These are phyloP conservation scores for Danio albolineatus DNA, from an alignment of 2,797 vertebrate genomes.

Conservation along the genomic window DNA sequence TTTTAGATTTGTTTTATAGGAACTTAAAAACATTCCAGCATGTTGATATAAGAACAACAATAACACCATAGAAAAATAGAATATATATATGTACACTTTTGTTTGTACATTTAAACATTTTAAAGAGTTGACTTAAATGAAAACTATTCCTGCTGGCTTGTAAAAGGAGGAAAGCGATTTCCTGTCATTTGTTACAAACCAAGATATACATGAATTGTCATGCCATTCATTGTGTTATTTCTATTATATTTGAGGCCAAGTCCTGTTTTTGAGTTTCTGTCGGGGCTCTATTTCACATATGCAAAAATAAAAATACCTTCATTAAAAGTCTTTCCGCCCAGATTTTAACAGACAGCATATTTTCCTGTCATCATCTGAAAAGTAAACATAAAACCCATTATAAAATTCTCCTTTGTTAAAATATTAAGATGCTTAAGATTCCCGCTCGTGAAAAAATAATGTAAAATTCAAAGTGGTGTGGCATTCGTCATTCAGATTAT, in stretches of 20 bases:
- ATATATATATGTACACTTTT: constrained; percentile 61
- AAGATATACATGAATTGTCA: background rate
- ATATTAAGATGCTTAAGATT: constrained; percentile 38
- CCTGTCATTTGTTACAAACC: background rate
- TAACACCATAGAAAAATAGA: constrained; percentile 58
- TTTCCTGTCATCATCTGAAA: constrained; percentile 14
- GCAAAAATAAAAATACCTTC: constrained; percentile 9
- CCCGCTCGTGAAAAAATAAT: background rate
- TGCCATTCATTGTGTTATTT: background rate
- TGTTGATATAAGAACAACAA: constrained; percentile 26
- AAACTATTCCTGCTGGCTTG: constrained; percentile 17
- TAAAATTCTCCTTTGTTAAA: constrained; percentile 4
- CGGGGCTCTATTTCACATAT: background rate
- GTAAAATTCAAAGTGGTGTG: constrained; percentile 20
- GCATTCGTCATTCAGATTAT: constrained; percentile 16
- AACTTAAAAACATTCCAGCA: constrained; percentile 32
- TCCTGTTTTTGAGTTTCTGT: background rate
- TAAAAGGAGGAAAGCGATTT: background rate
- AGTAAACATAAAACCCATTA: background rate
- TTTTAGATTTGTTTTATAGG: background rate
- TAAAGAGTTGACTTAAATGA: constrained; percentile 20
- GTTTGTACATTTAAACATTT: constrained; percentile 37
- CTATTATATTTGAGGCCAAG: background rate
- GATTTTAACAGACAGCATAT: background rate
- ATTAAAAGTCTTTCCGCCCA: constrained; percentile 3